These are phyloP conservation scores for Eilema griseolum DNA, from an alignment of 2,888 invertebrate genomes.

Conservation along the genomic window DNA sequence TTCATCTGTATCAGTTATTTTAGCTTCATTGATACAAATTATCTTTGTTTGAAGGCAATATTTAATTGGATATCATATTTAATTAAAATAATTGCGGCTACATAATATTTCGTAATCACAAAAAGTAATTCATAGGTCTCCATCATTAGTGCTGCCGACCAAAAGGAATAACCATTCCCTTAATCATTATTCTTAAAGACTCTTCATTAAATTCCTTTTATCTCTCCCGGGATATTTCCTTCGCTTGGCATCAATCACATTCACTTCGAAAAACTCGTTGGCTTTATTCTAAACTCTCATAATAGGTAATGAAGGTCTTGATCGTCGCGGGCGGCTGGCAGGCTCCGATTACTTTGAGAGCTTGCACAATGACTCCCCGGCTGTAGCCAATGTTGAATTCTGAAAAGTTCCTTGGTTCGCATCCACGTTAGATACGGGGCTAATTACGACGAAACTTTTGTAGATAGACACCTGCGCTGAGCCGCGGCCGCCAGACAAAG, in stretches of 20 bases:
- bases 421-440: conserved; percentile 82
- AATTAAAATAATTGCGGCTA: conserved; percentile 75
- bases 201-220: conserved; percentile 87
- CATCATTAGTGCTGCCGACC: conserved; percentile 81
- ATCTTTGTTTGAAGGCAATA: conserved; percentile 25
- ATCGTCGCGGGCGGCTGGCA: conserved; percentile 81
- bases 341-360: conserved; percentile 84
- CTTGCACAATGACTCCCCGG: conserved; percentile 81
- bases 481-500: conserved; percentile 82
- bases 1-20: background rate
- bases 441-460: conserved; percentile 85
- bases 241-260: conserved; percentile 86
- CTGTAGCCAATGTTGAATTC: conserved; percentile 83
- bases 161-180: conserved; percentile 86
- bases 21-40: background rate
- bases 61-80: conserved; percentile 55
- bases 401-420: conserved; percentile 83
- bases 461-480: conserved; percentile 86
- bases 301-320: conserved; percentile 86
- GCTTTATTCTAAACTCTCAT: conserved; percentile 87
- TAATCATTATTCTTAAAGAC: conserved; percentile 87
- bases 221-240: conserved; percentile 86
- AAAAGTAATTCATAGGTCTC: conserved; percentile 82
- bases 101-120: conserved; percentile 76
- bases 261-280: conserved; percentile 86